Evolutionary conservation across 1,140 invertebrate genomes (phyloP), one percentile per base, ranked within the genome.

Genomic region (Heliothis subflexa): DNA sequence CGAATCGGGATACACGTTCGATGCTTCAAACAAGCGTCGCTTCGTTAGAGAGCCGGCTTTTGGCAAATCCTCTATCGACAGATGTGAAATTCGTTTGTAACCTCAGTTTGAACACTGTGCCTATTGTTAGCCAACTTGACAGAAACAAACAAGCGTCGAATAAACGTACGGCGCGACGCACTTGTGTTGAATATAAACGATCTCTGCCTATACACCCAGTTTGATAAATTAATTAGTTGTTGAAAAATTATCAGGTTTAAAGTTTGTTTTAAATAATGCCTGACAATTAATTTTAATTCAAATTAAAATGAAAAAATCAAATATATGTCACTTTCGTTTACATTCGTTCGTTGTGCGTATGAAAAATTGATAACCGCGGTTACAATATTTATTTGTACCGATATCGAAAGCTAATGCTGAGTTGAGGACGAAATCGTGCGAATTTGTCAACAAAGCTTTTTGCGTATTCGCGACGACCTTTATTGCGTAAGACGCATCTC

Each of bases 401-500:
- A 61, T 14, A 49, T 73, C 52, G 14, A 73, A 13, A 62, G 18
- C 66, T 50, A 28, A 64, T 75, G 52, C 52, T 76, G 14, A 54
- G n/a, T 52, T 68, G 72, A 77, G 13, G 54, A 70, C 54, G 54
- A 40, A 18, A 75, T 78, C 81, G 71, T 74, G 68, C 78, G 74
- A 71, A 79, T 80, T 82, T 66, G 83, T 83, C 79, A 80, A 82
- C 81, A 81, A 79, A 79, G 72, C 85, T 88, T 86, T 90, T 86
- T 84, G 82, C 81, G 79, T 81, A 64, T 76, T 75, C 80, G 71
- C 79, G 57, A 49, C 78, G 88, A 83, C 88, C 89, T 90, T 82
- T 83, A 81, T 87, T 89, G 85, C 85, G 83, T 89, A 83, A 88
- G 85, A 86, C 80, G 82, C 81, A 85, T 82, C 82, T 77, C 80